Base-by-base conservation (phyloP, 2,797 vertebrate genomes). In the Cichlasoma orientale region DNA sequence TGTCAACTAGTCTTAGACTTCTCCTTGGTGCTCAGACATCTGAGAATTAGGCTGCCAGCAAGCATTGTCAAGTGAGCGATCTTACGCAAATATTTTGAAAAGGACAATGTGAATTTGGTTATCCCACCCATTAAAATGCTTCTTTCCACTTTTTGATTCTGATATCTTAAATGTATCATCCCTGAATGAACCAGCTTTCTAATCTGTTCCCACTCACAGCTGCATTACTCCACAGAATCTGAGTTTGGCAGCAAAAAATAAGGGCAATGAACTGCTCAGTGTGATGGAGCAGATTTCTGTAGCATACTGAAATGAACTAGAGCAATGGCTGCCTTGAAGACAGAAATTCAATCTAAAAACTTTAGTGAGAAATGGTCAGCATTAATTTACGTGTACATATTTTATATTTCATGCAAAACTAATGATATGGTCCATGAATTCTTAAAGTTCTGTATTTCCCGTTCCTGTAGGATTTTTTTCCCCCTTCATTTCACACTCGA, bases 241-340 rank as follows among this genome's bases (percentile, higher is more conserved):
- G 41, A 57, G 77, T 79, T 27, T 47, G 66, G 71, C 61, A 78
- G 77, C 77, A 72, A 44, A 83, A 83, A 83, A 82, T 75, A 82
- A 86, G 87, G 72, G 71, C 72, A 86, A 56, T 72, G 77, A 80
- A 79, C 52, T 79, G 80, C 57, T 89, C 25, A 12, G 4, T n/a
- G 33, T 92, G 88, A 91, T 88, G 82, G 79, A 33, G 80, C 55
- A 72, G 57, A 72, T 86, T 85, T 82, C 76, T 50, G 14, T 19
- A n/a, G 70, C 4, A 3, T 38, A 6, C 47, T 18, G 56, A 74
- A 82, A 74, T 75, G 63, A 82, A 72, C 27, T 18, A 52, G 58
- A 70, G 55, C 73, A 33, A 25, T 18, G 63, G 72, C 50, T 71
- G 83, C 74, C 72, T 47, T 53, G 31, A 69, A 89, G 75, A 89